Evolutionary conservation across 1,140 invertebrate genomes (phyloP), one percentile per base, ranked within the genome.

Genomic region (Subanguina moxae): DNA sequence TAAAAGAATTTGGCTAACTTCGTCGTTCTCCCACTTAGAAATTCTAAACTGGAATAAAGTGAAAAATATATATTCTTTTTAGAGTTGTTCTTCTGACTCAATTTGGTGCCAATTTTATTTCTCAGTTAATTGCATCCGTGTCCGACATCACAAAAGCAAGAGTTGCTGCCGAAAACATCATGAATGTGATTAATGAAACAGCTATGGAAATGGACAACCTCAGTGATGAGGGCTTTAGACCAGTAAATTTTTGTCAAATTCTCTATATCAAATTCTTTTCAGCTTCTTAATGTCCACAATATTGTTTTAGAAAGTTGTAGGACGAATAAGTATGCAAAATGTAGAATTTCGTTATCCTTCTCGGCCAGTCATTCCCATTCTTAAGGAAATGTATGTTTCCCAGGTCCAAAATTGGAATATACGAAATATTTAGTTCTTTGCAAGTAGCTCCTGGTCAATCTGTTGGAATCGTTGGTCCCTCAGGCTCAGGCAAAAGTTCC

Each of bases 391-490:
- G 32, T 38, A 38, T 38, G n/a, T n/a, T 38, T 38, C 11, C 32
- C 32, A 38, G 32, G 3, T 38, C 11, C 21, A 23, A 56, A 56
- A 23, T 56, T 3, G 52, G 3, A 5, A 56, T 56, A 3, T 46
- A 46, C 15, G n/a, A n/a, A 28, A 23, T 56, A 28, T 23, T 56
- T 13, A 28, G 52, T 7, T 25, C 38, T 25, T 52, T 84, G 7
- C 52, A 71, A 48, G 76, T 85, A 8, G 64, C 72, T 9, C 64
- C 71, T 11, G 83, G 83, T 7, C 72, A 84, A 59, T 78, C 76
- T 0, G 76, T 84, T 25, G 84, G 84, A 27, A 69, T 85, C 19
- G 84, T 85, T 17, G 84, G 84, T 0, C 72, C 72, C 19, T 84
- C 83, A 67, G 84, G 84, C 0, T 78, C 69, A 19, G 79, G 80